Conservation (phyloP, 2,888 invertebrate genomes). For the Caenorhabditis becei region DNA sequence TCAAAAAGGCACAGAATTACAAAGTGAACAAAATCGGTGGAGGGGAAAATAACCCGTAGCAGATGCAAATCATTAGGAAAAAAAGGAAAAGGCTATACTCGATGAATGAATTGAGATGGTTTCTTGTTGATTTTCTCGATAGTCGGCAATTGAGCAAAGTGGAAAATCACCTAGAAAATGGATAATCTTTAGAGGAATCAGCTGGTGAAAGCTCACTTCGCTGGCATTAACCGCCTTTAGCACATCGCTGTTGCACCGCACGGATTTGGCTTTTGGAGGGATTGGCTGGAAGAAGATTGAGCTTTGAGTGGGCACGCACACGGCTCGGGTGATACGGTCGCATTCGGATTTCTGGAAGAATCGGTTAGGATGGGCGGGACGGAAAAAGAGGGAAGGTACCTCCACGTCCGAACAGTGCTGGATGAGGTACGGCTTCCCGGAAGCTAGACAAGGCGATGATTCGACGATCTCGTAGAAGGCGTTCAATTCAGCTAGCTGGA, state of each 20-base stretch:
- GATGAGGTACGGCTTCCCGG: constrained; percentile 47
- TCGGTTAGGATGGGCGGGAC: background rate
- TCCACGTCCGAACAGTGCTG: constrained; percentile 48
- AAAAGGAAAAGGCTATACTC: constrained; percentile 30
- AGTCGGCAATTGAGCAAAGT: constrained; percentile 54
- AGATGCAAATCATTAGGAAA: too few relatives aligned
- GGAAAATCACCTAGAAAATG: constrained; percentile 52
- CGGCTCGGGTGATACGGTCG: constrained; percentile 61
- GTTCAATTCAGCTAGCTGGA: constrained; percentile 65
- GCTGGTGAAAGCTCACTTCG: constrained; percentile 25
- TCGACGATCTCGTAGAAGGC: constrained; percentile 69
- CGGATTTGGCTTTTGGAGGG: constrained; percentile 55
- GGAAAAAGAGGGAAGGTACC: constrained; percentile 7
- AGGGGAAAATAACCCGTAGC: constrained; percentile 23
- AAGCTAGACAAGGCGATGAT: constrained; percentile 56
- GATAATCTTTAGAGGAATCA: background rate
- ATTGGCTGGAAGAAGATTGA: constrained; percentile 70
- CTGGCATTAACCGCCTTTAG: constrained; percentile 54
- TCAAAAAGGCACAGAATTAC: constrained; percentile 48
- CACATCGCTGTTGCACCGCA: constrained; percentile 42
- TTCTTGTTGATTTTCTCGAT: constrained; percentile 49
- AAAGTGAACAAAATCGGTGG: constrained; percentile 33
- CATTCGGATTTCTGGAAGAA: constrained; percentile 58
- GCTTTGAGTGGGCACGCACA: constrained; percentile 59
- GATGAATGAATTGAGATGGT: constrained; percentile 49